Percentiles rank a stretch among this genome's conserved stretches.
Evolutionary conservation across 2,888 invertebrate genomes (phyloP).

Genomic region (Lasioglossum morio): DNA sequence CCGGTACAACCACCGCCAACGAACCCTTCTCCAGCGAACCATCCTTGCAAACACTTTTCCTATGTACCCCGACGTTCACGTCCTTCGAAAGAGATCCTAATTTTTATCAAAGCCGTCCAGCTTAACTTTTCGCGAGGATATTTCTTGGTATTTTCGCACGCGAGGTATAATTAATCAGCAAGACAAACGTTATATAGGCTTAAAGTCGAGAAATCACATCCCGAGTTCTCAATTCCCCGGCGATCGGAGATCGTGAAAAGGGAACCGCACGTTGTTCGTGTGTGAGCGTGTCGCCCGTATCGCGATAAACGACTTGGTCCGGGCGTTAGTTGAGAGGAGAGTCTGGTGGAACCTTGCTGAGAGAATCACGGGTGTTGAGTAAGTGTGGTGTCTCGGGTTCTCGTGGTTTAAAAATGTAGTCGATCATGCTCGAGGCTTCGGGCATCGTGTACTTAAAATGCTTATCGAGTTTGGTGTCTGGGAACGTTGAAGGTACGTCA

Average conservation of each 20-base stretch:
- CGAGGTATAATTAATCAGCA: slow-evolving; percentile 76
- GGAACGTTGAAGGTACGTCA: no score
- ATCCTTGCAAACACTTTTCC: slow-evolving; percentile 62
- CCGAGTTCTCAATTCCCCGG: slow-evolving; percentile 58
- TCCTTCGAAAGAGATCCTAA: slow-evolving; percentile 83
- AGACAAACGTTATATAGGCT: slow-evolving; percentile 68
- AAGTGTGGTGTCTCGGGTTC: neutral
- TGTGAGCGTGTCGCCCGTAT: slow-evolving; percentile 50
- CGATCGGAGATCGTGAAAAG: neutral
- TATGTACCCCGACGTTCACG: slow-evolving; percentile 74
- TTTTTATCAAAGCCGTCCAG: slow-evolving; percentile 85
- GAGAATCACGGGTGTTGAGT: neutral
- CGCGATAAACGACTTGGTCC: slow-evolving; percentile 18
- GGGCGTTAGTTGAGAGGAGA: slow-evolving; percentile 13
- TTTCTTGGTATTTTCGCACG: slow-evolving; percentile 84
- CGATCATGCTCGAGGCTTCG: neutral
- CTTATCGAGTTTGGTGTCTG: neutral
- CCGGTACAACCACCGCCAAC: slow-evolving; percentile 1
- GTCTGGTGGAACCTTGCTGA: neutral
- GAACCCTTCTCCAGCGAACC: slow-evolving; percentile 40
- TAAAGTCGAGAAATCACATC: slow-evolving; percentile 59
- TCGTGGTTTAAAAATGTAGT: neutral
- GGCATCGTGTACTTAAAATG: neutral
- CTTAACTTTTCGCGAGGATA: slow-evolving; percentile 83
- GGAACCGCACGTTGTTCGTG: slow-evolving; percentile 47